Conservation (phyloP, 1,140 invertebrate species). For the Drosophila littoralis region DNA sequence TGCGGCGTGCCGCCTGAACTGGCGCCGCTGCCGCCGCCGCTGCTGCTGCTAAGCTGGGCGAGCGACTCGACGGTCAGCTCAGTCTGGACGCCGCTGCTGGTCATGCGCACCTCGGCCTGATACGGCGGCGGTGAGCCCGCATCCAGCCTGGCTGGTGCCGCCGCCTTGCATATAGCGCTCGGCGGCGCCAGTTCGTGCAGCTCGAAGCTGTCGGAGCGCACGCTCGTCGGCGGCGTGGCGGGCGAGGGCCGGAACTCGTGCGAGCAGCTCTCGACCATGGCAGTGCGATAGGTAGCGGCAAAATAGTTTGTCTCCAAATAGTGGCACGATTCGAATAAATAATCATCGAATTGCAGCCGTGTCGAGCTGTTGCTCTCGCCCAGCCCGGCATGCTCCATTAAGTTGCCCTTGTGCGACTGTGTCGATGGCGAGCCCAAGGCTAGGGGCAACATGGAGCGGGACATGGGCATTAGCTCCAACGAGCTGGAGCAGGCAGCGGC, state of each 20-base stretch:
- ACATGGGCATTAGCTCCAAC: constrained; percentile 55
- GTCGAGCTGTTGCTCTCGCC: constrained; percentile 33
- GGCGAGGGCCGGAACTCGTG: constrained; percentile 82
- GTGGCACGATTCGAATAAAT: constrained; percentile 83
- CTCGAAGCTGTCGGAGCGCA: constrained; percentile 75
- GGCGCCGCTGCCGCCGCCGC: constrained; percentile 41
- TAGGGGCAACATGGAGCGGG: constrained; percentile 56
- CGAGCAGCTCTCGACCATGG: constrained; percentile 83
- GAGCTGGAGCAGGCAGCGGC: constrained; percentile 55
- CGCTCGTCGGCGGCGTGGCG: constrained; percentile 65
- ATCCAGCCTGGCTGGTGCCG: constrained; percentile 52
- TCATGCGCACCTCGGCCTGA: constrained; percentile 65
- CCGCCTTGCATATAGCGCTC: constrained; percentile 76
- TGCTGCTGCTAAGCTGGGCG: constrained; percentile 60
- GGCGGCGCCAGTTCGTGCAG: constrained; percentile 73
- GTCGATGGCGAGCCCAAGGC: constrained; percentile 61
- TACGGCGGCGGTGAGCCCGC: constrained; percentile 13
- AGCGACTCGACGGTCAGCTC: constrained; percentile 74
- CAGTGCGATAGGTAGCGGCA: constrained; percentile 84
- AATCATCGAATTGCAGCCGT: constrained; percentile 80
- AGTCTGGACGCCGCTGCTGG: constrained; percentile 79
- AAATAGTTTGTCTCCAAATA: constrained; percentile 84
- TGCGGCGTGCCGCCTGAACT: constrained; percentile 34
- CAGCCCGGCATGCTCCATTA: constrained; percentile 37
- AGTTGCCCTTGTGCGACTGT: constrained; percentile 71